Evolutionary conservation across 2,797 vertebrate species (phyloP).

Genomic region (Pangasius mekongensis): DNA sequence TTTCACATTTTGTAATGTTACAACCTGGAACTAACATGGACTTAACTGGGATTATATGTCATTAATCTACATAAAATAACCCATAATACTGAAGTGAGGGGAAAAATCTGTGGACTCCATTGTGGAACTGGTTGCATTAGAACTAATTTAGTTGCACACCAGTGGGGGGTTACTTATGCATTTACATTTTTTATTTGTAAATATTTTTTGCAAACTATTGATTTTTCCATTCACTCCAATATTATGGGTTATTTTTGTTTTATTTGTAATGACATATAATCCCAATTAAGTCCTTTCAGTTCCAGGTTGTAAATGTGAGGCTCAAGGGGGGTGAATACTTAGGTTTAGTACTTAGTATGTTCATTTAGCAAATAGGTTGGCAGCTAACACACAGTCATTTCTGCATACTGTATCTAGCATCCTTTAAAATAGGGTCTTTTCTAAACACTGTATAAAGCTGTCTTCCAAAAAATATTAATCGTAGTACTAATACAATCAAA

Average conservation of each 20-base stretch:
- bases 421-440: constrained; percentile 28
- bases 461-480: constrained; percentile 6
- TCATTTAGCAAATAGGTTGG: constrained; percentile 33
- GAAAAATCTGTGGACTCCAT: neutral
- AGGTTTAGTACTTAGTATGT: constrained; percentile 1
- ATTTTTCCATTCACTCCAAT: neutral
- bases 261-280: neutral
- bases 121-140: neutral
- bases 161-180: neutral
- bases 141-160: neutral
- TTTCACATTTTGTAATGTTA: neutral
- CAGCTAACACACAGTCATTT: constrained; percentile 2
- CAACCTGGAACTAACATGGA: neutral
- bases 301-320: neutral
- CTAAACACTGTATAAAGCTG: constrained; percentile 17
- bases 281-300: neutral
- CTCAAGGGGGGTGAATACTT: neutral
- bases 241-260: too few relatives aligned
- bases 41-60: neutral
- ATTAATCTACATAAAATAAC: neutral
- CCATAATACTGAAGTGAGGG: neutral
- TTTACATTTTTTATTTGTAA: neutral
- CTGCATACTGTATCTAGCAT: neutral
- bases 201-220: neutral
- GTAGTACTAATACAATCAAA: constrained; percentile 26